Conservation (phyloP, 2,113 vertebrate genomes). For the Phainopepla nitens region DNA sequence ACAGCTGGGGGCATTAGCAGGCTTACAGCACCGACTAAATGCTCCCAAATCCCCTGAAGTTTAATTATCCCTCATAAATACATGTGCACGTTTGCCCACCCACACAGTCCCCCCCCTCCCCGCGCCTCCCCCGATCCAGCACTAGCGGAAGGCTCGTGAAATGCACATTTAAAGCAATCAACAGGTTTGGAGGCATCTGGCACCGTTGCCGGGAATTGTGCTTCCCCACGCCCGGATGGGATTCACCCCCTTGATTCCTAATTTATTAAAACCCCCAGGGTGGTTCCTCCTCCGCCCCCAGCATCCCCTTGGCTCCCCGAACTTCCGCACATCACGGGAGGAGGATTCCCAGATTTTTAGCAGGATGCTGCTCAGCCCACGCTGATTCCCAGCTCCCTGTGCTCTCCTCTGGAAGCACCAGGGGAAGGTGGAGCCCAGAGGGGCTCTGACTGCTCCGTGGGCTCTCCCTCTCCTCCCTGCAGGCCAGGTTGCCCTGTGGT, state of each 20-base stretch:
- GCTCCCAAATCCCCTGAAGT: slow-evolving; percentile 61
- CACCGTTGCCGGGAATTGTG: neutral
- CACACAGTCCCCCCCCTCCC: neutral
- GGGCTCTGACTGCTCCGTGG: neutral
- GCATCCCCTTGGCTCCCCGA: neutral
- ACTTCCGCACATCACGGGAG: rapidly evolving
- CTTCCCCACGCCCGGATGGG: neutral
- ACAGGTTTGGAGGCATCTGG: slow-evolving; percentile 8
- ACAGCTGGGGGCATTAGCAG: slow-evolving; percentile 58
- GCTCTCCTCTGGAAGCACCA: neutral
- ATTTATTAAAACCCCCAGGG: neutral
- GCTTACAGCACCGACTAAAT: slow-evolving; percentile 36
- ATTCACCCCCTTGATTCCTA: neutral
- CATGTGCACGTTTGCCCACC: neutral
- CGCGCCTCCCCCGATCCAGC: neutral
- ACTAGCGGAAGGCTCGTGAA: neutral
- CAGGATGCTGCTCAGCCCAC: neutral
- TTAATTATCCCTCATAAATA: slow-evolving; percentile 62
- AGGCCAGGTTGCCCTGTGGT: slow-evolving; percentile 80
- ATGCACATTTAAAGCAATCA: neutral
- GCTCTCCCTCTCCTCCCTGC: neutral
- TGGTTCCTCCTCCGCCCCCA: neutral
- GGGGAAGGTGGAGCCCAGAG: neutral
- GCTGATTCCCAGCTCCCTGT: neutral
- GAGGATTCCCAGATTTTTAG: neutral